Conservation (phyloP, 2,797 vertebrate species). For the Xenentodon cancila region DNA sequence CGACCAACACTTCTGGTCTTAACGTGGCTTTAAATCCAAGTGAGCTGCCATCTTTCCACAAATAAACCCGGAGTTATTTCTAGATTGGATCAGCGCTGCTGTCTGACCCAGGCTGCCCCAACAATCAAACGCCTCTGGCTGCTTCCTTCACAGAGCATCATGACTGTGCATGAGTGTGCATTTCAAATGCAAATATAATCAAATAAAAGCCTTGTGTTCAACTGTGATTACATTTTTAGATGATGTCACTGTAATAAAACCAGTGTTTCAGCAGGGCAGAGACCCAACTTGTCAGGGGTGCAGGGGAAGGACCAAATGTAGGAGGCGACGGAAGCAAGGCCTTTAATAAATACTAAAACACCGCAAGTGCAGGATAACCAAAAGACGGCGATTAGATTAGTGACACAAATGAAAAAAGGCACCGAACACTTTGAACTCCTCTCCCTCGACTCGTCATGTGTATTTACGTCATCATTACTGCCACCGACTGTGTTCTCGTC, state of each 20-base stretch:
- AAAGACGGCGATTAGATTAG: too few species aligned
- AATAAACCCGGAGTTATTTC: neutral
- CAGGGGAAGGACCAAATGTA: too few species aligned
- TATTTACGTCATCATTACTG: too few species aligned
- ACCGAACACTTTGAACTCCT: too few species aligned
- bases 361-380: too few species aligned
- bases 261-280: neutral
- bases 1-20: neutral
- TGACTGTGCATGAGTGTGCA: too few species aligned
- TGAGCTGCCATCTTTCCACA: neutral
- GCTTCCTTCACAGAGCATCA: neutral
- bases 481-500: too few species aligned
- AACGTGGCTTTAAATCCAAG: neutral
- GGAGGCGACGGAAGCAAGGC: too few species aligned
- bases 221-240: too few species aligned
- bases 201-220: neutral
- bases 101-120: neutral
- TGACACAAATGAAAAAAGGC: too few species aligned
- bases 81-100: neutral
- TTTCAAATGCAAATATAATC: neutral
- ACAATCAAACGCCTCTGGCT: neutral
- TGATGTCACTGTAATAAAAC: neutral
- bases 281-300: neutral
- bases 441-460: too few species aligned
- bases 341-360: too few species aligned